phyloP scores from a whole-genome alignment of 2,113 vertebrate species.

The Phyllostomus hastatus region DNA sequence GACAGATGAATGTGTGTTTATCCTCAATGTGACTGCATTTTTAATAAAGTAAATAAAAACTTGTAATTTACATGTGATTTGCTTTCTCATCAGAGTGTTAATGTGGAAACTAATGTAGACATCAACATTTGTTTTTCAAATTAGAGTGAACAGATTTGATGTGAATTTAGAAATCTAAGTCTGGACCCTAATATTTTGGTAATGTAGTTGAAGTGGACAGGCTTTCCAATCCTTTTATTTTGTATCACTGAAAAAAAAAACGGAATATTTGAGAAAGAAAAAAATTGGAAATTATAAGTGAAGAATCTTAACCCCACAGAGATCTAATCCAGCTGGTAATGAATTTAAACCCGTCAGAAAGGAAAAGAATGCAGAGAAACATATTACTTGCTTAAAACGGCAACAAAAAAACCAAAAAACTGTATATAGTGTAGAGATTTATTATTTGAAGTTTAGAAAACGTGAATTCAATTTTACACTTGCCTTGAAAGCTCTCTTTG shows the following conservation, averaged over 20 bases:
- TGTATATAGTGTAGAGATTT: neutral
- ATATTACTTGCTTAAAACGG: neutral
- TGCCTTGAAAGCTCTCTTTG: neutral
- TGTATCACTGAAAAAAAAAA: neutral
- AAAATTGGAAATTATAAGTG: neutral
- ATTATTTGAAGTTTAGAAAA: neutral
- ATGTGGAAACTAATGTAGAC: neutral
- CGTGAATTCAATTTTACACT: neutral
- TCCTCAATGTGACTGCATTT: neutral
- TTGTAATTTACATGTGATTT: neutral
- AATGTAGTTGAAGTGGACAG: neutral
- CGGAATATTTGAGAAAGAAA: neutral
- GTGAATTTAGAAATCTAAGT: neutral
- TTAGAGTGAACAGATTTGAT: neutral
- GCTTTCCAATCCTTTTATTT: neutral
- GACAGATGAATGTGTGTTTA: neutral
- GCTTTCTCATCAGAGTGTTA: neutral
- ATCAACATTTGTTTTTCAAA: neutral
- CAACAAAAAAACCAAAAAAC: neutral
- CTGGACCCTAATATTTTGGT: neutral
- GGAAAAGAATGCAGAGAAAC: neutral
- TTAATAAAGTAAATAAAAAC: slow-evolving; percentile 12
- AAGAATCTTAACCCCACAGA: neutral
- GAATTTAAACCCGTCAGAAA: neutral
- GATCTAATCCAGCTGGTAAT: neutral